phyloP scores from a whole-genome alignment of 2,113 vertebrate species.

The Gobius niger region DNA sequence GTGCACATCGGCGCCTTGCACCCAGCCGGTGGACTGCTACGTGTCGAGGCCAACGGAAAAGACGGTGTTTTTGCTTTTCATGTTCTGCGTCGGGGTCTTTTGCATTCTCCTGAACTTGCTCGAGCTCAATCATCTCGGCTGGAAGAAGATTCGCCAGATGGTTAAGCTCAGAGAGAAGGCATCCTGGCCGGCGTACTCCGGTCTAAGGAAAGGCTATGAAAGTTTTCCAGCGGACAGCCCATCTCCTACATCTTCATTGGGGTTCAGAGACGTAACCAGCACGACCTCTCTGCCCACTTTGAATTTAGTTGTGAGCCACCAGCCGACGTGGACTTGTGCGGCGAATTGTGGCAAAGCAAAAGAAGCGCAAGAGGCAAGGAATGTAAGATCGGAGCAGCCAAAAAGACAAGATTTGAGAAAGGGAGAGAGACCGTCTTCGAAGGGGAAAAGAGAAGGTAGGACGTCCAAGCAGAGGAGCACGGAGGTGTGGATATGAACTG shows the following conservation, averaged over 20 bases:
- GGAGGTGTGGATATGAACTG: conserved; percentile 75
- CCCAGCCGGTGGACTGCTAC: conserved; percentile 77
- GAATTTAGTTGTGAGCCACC: conserved; percentile 71
- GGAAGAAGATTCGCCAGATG: conserved; percentile 74
- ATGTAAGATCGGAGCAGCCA: background rate
- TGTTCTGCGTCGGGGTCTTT: conserved; percentile 77
- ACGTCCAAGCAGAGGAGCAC: conserved; percentile 60
- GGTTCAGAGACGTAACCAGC: conserved; percentile 62
- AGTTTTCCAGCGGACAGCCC: conserved; percentile 59
- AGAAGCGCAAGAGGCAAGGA: conserved; percentile 17
- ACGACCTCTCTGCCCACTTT: conserved; percentile 69
- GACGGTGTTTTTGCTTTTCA: conserved; percentile 78
- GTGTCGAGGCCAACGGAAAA: conserved; percentile 80
- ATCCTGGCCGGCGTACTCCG: conserved; percentile 25
- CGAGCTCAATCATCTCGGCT: conserved; percentile 79
- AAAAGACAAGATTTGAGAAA: conserved; percentile 27
- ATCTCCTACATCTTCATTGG: conserved; percentile 59
- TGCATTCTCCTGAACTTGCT: conserved; percentile 78
- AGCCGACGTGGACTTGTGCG: conserved; percentile 67
- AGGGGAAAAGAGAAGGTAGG: conserved; percentile 45
- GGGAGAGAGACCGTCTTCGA: conserved; percentile 40
- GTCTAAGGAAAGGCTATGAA: conserved; percentile 44
- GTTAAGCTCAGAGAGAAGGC: conserved; percentile 33
- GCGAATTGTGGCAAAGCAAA: conserved; percentile 44
- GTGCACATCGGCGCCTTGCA: conserved; percentile 67